Percentiles rank a stretch among this genome's conserved stretches.
phyloP scores from a whole-genome alignment of 2,888 invertebrate genomes.

The Agrochola lychnidis region DNA sequence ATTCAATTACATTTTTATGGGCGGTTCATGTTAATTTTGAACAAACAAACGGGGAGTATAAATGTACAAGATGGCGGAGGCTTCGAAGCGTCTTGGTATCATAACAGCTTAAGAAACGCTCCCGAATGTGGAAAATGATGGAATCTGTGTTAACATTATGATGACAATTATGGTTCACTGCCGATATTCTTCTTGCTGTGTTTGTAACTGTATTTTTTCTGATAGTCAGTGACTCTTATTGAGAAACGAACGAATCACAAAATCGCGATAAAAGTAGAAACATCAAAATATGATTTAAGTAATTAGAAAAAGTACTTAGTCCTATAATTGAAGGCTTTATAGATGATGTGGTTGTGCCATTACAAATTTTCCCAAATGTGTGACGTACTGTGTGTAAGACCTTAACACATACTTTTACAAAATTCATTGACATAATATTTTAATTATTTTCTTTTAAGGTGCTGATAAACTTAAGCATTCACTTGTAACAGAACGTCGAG shows the following conservation, averaged over 20 bases:
- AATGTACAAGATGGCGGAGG: conserved; percentile 31
- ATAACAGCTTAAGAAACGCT: conserved; percentile 1
- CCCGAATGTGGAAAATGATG: not conserved
- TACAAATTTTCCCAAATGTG: too few species aligned
- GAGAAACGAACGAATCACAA: too few species aligned
- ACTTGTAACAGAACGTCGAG: too few species aligned
- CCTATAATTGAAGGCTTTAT: too few species aligned
- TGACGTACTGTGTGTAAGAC: not conserved
- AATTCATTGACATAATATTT: not conserved
- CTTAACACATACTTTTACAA: not conserved
- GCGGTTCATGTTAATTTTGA: conserved; percentile 54
- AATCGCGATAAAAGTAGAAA: rapidly evolving
- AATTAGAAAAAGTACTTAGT: not conserved
- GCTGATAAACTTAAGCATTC: too few species aligned
- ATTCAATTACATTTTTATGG: conserved; percentile 65
- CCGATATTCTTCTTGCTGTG: too few species aligned
- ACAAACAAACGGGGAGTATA: conserved; percentile 30
- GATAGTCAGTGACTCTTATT: not conserved
- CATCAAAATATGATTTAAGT: too few species aligned
- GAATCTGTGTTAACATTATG: not conserved
- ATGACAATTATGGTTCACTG: not conserved
- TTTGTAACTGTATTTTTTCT: not conserved
- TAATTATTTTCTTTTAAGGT: not conserved
- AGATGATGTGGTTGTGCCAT: not conserved
- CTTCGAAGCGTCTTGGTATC: not conserved